These are phyloP conservation scores for Salpingus planirostris DNA, from an alignment of 2,888 invertebrate genomes.

Conservation along the genomic window DNA sequence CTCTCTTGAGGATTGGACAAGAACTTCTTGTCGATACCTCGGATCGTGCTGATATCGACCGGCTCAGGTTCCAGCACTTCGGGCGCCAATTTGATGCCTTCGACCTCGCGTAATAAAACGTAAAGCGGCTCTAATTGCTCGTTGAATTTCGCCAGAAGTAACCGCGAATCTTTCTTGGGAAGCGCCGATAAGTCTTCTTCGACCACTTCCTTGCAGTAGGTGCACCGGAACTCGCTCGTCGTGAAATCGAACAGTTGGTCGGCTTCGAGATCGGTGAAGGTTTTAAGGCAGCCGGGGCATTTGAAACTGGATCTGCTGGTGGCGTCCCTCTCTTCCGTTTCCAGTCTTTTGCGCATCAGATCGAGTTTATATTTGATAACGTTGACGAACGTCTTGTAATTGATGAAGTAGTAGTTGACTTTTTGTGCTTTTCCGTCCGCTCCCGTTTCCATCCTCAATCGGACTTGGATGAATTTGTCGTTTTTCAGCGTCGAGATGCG, in stretches of 20 bases:
- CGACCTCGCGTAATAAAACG: constrained; percentile 79
- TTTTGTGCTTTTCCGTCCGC: constrained; percentile 90
- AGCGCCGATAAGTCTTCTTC: constrained; percentile 91
- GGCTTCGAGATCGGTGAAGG: constrained; percentile 92
- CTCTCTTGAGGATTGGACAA: constrained; percentile 40
- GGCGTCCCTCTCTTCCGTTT: constrained; percentile 89
- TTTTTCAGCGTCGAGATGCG: constrained; percentile 77
- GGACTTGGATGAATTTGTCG: constrained; percentile 89
- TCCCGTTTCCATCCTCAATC: constrained; percentile 91
- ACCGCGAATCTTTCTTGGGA: constrained; percentile 86
- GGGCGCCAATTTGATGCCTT: constrained; percentile 86
- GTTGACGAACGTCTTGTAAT: constrained; percentile 95
- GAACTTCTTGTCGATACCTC: constrained; percentile 50
- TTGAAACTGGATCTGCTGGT: constrained; percentile 93
- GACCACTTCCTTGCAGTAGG: constrained; percentile 80
- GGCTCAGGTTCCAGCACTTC: constrained; percentile 93
- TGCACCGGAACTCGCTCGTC: constrained; percentile 81
- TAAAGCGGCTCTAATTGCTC: constrained; percentile 91
- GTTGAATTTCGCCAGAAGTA: constrained; percentile 85
- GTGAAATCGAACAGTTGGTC: constrained; percentile 81
- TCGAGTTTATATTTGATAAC: constrained; percentile 96
- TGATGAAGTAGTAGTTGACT: constrained; percentile 96
- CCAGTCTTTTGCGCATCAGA: constrained; percentile 90
- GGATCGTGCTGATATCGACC: constrained; percentile 76
- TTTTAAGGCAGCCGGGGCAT: constrained; percentile 83